phyloP scores from a whole-genome alignment of 2,888 invertebrate species.

The Coremacera marginata region DNA sequence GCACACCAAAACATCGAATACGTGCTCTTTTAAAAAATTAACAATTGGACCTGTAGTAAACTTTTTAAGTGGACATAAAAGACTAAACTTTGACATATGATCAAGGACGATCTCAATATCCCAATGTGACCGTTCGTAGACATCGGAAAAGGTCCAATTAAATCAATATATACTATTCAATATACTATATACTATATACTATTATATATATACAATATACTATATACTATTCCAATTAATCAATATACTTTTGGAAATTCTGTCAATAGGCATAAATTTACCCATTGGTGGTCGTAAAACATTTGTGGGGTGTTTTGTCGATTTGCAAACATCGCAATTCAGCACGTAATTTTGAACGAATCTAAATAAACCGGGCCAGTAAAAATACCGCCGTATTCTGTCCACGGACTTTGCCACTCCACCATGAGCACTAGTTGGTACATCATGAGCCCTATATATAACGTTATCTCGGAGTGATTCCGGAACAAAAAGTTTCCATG shows the following conservation, averaged over 20 bases:
- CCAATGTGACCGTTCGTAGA: not conserved
- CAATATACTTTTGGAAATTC: not conserved
- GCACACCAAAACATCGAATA: conserved; percentile 1
- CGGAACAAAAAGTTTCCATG: conserved; percentile 39
- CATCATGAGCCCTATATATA: conserved; percentile 36
- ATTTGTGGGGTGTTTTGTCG: not conserved
- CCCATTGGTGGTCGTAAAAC: not conserved
- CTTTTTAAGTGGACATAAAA: not conserved
- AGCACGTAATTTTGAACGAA: not conserved
- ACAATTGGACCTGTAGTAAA: not conserved
- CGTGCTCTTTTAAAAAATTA: not conserved
- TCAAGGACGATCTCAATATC: not conserved
- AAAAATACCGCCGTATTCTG: conserved; percentile 7
- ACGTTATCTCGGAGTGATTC: conserved; percentile 10
- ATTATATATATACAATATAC: too few species aligned
- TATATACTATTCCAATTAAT: too few species aligned
- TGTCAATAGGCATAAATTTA: not conserved
- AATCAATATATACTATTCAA: not conserved
- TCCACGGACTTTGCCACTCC: conserved; percentile 13
- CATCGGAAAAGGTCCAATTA: not conserved
- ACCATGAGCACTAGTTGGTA: conserved; percentile 31
- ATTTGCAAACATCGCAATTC: not conserved
- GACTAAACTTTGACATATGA: not conserved
- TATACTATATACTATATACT: too few species aligned
- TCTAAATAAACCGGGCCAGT: conserved; percentile 12